Percentiles rank a stretch among this genome's conserved stretches.
phyloP scores from a whole-genome alignment of 2,113 vertebrate genomes.

The Phylloscopus trochilus region DNA sequence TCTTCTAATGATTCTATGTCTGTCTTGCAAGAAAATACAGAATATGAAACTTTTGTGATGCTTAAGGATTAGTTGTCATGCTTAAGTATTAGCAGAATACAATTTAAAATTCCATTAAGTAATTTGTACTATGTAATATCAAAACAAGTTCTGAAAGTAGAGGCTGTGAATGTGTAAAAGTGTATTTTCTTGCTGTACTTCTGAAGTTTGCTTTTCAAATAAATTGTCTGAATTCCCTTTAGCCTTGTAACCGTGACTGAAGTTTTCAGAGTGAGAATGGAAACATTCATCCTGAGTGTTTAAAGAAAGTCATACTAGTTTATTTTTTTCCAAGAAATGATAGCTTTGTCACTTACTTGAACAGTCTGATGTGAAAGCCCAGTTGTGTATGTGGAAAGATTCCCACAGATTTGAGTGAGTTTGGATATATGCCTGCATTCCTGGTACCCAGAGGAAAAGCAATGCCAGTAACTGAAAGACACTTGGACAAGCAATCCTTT shows the following conservation, averaged over 20 bases:
- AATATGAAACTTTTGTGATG: not conserved
- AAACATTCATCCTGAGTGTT: not conserved
- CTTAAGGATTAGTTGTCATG: not conserved
- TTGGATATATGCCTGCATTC: not conserved
- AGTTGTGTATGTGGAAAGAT: not conserved
- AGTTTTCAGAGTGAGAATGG: not conserved
- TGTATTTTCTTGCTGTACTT: not conserved
- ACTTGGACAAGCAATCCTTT: not conserved
- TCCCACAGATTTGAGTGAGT: not conserved
- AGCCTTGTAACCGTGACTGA: not conserved
- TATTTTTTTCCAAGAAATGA: not conserved
- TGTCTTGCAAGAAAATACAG: not conserved
- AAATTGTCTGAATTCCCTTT: not conserved
- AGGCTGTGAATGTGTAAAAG: not conserved
- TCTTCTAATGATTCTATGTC: not conserved
- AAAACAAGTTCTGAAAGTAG: not conserved
- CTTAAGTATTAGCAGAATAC: not conserved
- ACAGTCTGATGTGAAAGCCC: not conserved
- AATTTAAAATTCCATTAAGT: not conserved
- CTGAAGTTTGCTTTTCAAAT: not conserved
- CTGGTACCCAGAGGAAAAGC: not conserved
- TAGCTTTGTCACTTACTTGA: not conserved
- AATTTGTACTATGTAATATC: not conserved
- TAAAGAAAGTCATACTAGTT: not conserved
- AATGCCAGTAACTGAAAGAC: not conserved